Evolutionary conservation across 2,888 invertebrate species (phyloP), one percentile per base, ranked within the genome.

Genomic region (Chorisops tibialis): DNA sequence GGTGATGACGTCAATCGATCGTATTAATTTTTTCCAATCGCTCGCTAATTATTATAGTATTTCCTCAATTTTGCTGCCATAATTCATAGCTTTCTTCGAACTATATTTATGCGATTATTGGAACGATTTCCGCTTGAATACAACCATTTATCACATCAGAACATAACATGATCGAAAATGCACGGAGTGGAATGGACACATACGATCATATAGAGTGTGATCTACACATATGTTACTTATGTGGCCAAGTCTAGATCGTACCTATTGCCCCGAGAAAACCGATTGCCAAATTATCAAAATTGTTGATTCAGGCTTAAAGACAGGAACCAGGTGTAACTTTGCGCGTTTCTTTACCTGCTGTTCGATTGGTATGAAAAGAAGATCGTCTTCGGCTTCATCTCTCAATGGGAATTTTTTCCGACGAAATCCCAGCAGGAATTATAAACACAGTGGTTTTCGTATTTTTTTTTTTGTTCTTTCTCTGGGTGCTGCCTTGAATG

Each of bases 251-350:
- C 6, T 6, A 19, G 18, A 19, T 45, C 11, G 9, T 37, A 19
- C 45, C 4, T 16, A 6, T 45, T 18, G n/a, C 14, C 9, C 30
- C 35, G 30, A 50, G 45, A 45, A 30, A 43, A 43, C 9, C 24
- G 56, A 51, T 64, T 61, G 61, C 39, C 48, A 59, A 64, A 64
- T 64, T 61, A 64, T 58, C 64, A 39, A 64, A 64, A 61, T 59
- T 61, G 59, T 64, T 58, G 59, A 59, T 61, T 61, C 49, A 54
- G 56, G 37, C 16, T 12, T 21, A 49, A 49, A 18, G 47, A 61
- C 63, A 63, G 63, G 63, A 61, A 63, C 61, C 63, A 61, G 63
- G 61, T 63, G 63, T 61, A 63, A 63, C 45, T 52, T 39, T 38
- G 59, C 16, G 9, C n/a, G 43, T 39, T 37, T 47, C 47, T 59